Evolutionary conservation across 2,797 vertebrate species (phyloP), one percentile per base, ranked within the genome.

Genomic region (Rhinoraja longicauda): DNA sequence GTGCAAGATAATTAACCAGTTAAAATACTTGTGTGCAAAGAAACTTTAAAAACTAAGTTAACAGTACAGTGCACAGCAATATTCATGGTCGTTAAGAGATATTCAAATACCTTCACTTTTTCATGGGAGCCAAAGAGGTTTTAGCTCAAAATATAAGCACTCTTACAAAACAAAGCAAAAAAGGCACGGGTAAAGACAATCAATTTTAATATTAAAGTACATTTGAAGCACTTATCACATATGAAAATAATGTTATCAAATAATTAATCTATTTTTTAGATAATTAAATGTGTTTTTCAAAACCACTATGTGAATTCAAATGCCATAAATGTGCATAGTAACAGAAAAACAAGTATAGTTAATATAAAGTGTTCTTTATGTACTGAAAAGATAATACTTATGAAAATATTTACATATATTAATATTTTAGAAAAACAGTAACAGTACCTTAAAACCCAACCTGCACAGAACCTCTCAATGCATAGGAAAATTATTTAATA

Each of bases 11-110:
- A 36, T 36, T 0, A 73, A 73, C 45, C 21, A 26, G 36, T 10
- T 92, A 92, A 92, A 92, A 92, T 75, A 75, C 39, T 64, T 53
- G 26, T n/a, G 72, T n/a, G 62, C 90, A 92, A 73, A 91, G n/a
- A 90, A 21, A 90, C 64, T 4, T 36, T 70, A 70, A 64, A 64
- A 91, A 64, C 29, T 73, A 91, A 53, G 39, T 91, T 91, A 91
- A 73, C 67, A 1, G 90, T 92, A 92, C 15, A 92, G 24, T 72
- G 19, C 24, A 26, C 67, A 75, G 12, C 90, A n/a, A 73, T 53
- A 72, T 75, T 92, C 36, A 53, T 53, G 24, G n/a, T 67, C 21
- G 59, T 64, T 88, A 84, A 88, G 82, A 86, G 59, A 21, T 36
- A 67, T 88, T 17, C 32, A 88, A 67, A 67, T 24, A 88, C 36